Conservation (phyloP, 1,140 invertebrate species). For the Lepeophtheirus salmonis region DNA sequence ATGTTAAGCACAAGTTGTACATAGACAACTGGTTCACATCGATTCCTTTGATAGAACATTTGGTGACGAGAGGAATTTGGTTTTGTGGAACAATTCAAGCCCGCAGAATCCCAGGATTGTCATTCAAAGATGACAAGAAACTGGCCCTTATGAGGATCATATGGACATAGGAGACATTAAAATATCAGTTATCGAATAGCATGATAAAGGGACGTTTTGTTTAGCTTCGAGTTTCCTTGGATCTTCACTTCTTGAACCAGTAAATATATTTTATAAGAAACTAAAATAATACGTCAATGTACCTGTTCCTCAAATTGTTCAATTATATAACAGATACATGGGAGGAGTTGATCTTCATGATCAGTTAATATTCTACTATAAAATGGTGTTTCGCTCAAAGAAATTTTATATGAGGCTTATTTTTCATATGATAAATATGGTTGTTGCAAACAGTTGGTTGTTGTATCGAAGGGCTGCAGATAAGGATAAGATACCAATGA, state of each 20-base stretch:
- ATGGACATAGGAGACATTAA: neutral
- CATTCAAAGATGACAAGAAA: neutral
- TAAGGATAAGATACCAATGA: too few relatives aligned
- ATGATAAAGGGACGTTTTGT: neutral
- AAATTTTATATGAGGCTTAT: slow-evolving; percentile 1
- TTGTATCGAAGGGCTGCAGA: neutral
- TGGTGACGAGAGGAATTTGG: neutral
- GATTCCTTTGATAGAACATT: neutral
- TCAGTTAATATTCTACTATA: slow-evolving; percentile 5
- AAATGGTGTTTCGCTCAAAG: neutral
- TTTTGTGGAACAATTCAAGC: neutral
- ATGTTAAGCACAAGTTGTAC: neutral
- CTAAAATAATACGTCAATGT: neutral
- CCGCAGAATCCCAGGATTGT: neutral
- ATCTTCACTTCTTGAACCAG: neutral
- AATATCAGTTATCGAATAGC: neutral
- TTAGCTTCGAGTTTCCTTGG: neutral
- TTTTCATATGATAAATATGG: slow-evolving; percentile 7
- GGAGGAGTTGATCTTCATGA: slow-evolving; percentile 13
- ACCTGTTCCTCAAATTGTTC: neutral
- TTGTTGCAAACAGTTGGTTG: slow-evolving; percentile 3
- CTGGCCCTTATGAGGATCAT: neutral
- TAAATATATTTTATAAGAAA: neutral
- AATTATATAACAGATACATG: slow-evolving; percentile 4
- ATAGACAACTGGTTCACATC: neutral